Evolutionary conservation across 2,113 vertebrate species (phyloP).

Genomic region (Nettapus auritus): DNA sequence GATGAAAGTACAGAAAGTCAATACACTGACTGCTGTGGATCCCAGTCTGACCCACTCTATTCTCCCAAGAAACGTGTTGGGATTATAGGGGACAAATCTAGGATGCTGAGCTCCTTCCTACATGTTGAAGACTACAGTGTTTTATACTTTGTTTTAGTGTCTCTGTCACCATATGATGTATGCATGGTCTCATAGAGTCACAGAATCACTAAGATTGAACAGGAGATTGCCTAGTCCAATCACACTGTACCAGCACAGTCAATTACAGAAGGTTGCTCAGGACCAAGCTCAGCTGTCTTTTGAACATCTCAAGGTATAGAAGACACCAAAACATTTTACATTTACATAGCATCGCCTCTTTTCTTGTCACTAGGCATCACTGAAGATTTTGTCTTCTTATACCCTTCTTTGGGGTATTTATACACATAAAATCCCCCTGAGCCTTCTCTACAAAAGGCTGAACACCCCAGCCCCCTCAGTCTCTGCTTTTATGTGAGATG

Average conservation of each 20-base stretch:
- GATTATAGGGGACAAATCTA: background rate
- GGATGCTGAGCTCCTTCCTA: background rate
- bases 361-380: background rate
- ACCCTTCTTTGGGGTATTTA: background rate
- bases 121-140: background rate
- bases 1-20: background rate
- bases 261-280: background rate
- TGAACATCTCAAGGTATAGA: background rate
- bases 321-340: background rate
- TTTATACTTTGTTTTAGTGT: background rate
- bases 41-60: background rate
- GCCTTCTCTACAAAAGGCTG: background rate
- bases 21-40: background rate
- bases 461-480: background rate
- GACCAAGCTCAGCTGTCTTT: background rate
- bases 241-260: background rate
- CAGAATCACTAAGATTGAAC: background rate
- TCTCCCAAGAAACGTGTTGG: background rate
- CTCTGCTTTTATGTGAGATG: background rate
- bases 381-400: background rate
- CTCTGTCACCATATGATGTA: background rate
- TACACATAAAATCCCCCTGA: background rate
- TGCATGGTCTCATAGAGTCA: background rate
- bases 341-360: background rate
- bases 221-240: background rate